phyloP scores from a whole-genome alignment of 2,797 vertebrate species.

The Simalia tracyae region DNA sequence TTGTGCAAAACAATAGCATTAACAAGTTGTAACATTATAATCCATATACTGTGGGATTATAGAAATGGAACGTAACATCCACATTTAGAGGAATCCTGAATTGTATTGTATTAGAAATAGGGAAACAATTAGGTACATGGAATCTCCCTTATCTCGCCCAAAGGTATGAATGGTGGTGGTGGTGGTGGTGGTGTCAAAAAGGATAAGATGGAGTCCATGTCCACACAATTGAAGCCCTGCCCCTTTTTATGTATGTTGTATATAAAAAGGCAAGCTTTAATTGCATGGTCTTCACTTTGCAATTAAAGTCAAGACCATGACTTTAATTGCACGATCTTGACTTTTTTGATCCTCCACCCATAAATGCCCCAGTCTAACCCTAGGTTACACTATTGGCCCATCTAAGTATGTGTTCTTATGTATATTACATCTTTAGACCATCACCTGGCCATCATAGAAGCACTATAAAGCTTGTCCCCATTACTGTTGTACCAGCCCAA shows the following conservation, averaged over 20 bases:
- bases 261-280: neutral
- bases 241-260: neutral
- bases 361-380: neutral
- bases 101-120: neutral
- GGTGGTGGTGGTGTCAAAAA: neutral
- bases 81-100: neutral
- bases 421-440: neutral
- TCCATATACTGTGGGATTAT: neutral
- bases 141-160: neutral
- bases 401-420: neutral
- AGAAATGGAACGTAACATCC: neutral
- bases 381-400: neutral
- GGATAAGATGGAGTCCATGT: neutral
- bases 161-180: neutral
- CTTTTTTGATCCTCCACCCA: neutral
- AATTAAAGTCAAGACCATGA: no score
- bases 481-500: neutral
- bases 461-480: neutral
- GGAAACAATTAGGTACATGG: neutral
- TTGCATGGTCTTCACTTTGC: neutral
- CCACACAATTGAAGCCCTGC: neutral
- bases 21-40: neutral
- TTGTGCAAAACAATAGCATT: neutral
- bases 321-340: neutral
- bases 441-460: neutral